Conservation (phyloP, 1,140 invertebrate genomes). For the Camponotus floridanus region DNA sequence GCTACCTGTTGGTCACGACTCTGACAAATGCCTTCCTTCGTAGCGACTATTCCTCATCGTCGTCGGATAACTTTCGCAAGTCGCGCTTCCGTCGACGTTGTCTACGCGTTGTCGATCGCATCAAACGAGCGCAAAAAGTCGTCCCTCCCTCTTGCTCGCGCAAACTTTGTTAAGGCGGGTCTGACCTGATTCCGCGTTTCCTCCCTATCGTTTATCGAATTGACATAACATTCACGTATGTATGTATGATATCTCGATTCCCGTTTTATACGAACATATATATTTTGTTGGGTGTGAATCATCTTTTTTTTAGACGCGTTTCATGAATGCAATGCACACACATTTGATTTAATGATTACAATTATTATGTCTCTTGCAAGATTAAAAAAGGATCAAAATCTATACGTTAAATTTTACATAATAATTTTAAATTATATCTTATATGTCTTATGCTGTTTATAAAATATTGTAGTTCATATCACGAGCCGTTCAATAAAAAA, state of each 20-base stretch:
- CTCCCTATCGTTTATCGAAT: slow-evolving; percentile 3
- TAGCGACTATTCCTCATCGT: slow-evolving; percentile 34
- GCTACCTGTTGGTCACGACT: slow-evolving; percentile 59
- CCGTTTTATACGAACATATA: not conserved
- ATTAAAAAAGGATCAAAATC: no score
- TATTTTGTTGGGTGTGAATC: not conserved
- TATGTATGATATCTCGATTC: not conserved
- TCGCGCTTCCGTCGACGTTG: slow-evolving; percentile 17
- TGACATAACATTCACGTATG: not conserved
- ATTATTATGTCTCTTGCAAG: not conserved
- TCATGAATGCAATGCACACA: no score
- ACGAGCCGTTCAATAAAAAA: no score
- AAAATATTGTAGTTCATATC: no score
- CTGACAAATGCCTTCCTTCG: slow-evolving; percentile 57
- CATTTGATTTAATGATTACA: not conserved
- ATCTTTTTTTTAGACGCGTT: not conserved
- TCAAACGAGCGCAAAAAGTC: slow-evolving; percentile 41
- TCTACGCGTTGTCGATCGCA: slow-evolving; percentile 30
- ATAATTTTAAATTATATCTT: slow-evolving; percentile 8
- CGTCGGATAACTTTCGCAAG: slow-evolving; percentile 49
- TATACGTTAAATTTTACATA: no score
- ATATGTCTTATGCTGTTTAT: not conserved
- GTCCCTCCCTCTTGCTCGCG: not conserved
- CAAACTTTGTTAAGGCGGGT: not conserved
- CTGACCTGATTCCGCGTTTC: not conserved